Evolutionary conservation across 1,140 invertebrate genomes (phyloP), one percentile per base, ranked within the genome.

Genomic region (Drosophila kanapiae): DNA sequence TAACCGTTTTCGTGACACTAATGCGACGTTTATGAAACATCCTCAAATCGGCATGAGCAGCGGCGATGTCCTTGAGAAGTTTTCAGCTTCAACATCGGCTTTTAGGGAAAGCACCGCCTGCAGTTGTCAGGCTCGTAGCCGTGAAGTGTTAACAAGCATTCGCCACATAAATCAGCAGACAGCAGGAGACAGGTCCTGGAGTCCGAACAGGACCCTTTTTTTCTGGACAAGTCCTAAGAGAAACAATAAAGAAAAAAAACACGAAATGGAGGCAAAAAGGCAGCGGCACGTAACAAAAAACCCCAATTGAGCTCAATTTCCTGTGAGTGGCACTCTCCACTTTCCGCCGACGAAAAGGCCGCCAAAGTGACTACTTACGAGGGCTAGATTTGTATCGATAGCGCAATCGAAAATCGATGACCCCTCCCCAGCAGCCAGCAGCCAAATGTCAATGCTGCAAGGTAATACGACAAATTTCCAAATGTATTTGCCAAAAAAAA

Each of bases 21-120:
- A 88, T 88, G 74, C 81, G 85, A 88, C 81, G 85, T 78, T 88
- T 88, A 90, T 88, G 69, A 90, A 90, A 90, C 56, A 80, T 78
- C 74, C 74, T 61, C 69, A 37, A 84, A 65, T 65, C 58, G 60
- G 40, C 37, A 49, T 65, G 76, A 77, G 60, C 18, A 51, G 18
- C 58, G 49, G 33, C 58, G 2, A 51, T 35, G 67, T 33, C 61
- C 62, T 42, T 37, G 67, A 29, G 18, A 53, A 69, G 48, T 68
- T 67, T 68, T 27, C 61, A 37, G 54, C 35, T 49, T 54, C 56
- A 37, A 49, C 35, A 47, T 54, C 56, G 40, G 35, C 37, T 42
- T 58, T 72, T 61, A 35, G 58, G 62, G 48, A 53, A 72, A 62
- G 33, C 77, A 61, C 61, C 64, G 74, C 76, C 69, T 84, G 84